These are phyloP conservation scores for Leptinotarsa texana DNA, from an alignment of 1,140 invertebrate species.

Conservation along the genomic window DNA sequence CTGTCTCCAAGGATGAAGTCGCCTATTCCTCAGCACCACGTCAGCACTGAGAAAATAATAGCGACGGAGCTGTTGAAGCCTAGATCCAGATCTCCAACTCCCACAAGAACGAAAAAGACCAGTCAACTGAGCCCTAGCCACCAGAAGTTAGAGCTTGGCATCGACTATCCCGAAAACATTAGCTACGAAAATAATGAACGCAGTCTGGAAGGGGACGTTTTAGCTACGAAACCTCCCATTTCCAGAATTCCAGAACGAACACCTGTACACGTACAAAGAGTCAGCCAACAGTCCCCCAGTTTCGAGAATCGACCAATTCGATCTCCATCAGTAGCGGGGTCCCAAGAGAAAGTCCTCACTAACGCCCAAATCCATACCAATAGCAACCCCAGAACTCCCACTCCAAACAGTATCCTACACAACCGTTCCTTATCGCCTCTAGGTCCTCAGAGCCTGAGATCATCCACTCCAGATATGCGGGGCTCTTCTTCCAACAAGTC, in stretches of 20 bases:
- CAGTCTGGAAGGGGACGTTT: neutral
- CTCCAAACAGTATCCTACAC: constrained; percentile 28
- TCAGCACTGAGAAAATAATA: constrained; percentile 52
- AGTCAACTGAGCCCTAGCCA: constrained; percentile 26
- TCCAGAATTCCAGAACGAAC: constrained; percentile 26
- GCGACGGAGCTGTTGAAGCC: constrained; percentile 51
- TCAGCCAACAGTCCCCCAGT: constrained; percentile 21
- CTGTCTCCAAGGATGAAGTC: constrained; percentile 51
- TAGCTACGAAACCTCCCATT: constrained; percentile 31
- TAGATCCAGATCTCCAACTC: constrained; percentile 36
- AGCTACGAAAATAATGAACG: neutral
- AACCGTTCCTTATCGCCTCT: constrained; percentile 31
- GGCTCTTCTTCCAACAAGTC: constrained; percentile 24
- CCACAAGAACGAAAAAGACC: constrained; percentile 25
- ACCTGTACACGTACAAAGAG: constrained; percentile 2
- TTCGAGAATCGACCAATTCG: neutral
- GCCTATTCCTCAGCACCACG: constrained; percentile 47
- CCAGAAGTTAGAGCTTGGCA: constrained; percentile 33
- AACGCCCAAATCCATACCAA: constrained; percentile 38
- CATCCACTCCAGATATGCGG: constrained; percentile 32
- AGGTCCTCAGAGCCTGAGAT: constrained; percentile 12
- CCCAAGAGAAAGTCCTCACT: constrained; percentile 28
- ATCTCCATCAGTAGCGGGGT: neutral
- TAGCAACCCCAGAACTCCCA: constrained; percentile 27
- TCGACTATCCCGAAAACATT: constrained; percentile 36